These are phyloP conservation scores for cat (Felis catus) DNA, from an alignment of 2,113 vertebrate species.

Conservation along the genomic window F.catus_Fca126_mat1.0 CM031413.1:153612501-153613000, in stretches of 20 bases:
- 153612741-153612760: background rate
- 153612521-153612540: too few relatives aligned
- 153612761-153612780: background rate
- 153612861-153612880: background rate
- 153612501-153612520: background rate
- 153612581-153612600: background rate
- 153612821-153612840: background rate
- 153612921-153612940: background rate
- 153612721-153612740: background rate
- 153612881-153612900: background rate
- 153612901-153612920: accelerated
- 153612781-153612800: background rate
- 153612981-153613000: background rate
- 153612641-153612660: background rate
- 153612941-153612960: background rate
- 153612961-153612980: background rate
- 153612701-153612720: too few relatives aligned
- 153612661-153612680: background rate
- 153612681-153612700: background rate
- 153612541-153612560: background rate
- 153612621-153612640: background rate
- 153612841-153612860: accelerated
- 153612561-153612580: background rate
- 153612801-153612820: background rate
- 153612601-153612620: background rate